These are phyloP conservation scores for Megalopta genalis DNA, from an alignment of 1,140 invertebrate species.

Conservation along the genomic window DNA sequence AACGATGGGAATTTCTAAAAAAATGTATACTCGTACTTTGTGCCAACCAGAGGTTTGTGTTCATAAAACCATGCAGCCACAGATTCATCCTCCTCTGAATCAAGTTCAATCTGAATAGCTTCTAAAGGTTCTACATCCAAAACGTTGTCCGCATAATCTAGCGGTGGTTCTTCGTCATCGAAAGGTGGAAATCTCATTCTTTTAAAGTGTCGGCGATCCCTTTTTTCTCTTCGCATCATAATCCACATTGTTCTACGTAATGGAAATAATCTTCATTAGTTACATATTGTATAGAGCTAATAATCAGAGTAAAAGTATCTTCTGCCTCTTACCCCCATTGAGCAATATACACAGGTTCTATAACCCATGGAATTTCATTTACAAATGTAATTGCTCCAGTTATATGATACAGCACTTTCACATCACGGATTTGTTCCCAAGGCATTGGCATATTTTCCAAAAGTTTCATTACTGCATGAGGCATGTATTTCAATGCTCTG, in stretches of 20 bases:
- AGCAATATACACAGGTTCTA: conserved; percentile 99
- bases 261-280: conserved; percentile 11
- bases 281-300: background rate
- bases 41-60: conserved; percentile 96
- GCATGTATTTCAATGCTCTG: conserved; percentile 99
- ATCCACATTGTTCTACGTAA: conserved; percentile 98
- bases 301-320: background rate
- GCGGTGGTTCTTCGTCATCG: conserved; percentile 99
- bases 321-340: conserved; percentile 94
- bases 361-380: conserved; percentile 99
- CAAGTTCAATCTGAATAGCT: conserved; percentile 99
- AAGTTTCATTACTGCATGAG: conserved; percentile 99
- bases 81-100: conserved; percentile 96
- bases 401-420: conserved; percentile 98
- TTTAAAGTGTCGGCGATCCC: conserved; percentile 99
- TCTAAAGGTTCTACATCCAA: conserved; percentile 99
- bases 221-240: conserved; percentile 99
- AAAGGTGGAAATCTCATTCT: conserved; percentile 99
- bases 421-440: conserved; percentile 99
- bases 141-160: conserved; percentile 99
- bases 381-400: conserved; percentile 99
- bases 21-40: conserved; percentile 82
- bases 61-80: conserved; percentile 99
- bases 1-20: background rate
- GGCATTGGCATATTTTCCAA: conserved; percentile 99